Evolutionary conservation across 2,113 vertebrate species (phyloP), one percentile per base, ranked within the genome.

Genomic region (Strigops habroptila): DNA sequence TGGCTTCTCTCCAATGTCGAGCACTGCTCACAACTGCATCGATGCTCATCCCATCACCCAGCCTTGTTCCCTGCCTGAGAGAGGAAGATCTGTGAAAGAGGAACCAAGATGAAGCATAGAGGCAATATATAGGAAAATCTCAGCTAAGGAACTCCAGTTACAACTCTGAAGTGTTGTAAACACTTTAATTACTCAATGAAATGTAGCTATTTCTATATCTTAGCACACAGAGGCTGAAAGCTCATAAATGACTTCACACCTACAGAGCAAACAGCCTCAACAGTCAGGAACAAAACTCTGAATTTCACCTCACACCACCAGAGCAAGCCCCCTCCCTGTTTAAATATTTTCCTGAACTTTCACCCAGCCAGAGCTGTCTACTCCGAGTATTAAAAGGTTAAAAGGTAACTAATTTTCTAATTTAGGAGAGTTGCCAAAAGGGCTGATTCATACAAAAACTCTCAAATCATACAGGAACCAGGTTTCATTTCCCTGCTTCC

Each of bases 381-480:
- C 82, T 93, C 69, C 3, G 6, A 91, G 75, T 75, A 93, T 93
- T 82, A 92, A 92, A 76, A 95, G 88, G 88, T 93, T 94, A 95
- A 96, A 95, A 95, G 86, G 86, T 74, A 94, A 87, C 57, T 88
- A 52, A 52, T 88, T 94, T 95, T 95, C 91, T 88, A 95, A 95
- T 87, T 96, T 83, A 71, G 88, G 91, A 97, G 39, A 53, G 53
- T 63, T 95, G 96, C 94, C 97, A 97, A 94, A 94, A 92, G 53
- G 51, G 77, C 86, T 94, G 93, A 96, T 93, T 93, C 76, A 94
- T 44, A 89, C 71, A 83, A 92, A 94, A 93, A 52, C 62, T 75
- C 90, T 82, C 85, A 95, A 96, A 97, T 93, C 74, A 85, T 95
- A 96, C 96, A 96, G 97, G 96, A 97, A 97, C 90, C 95, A 95